Base-by-base conservation (phyloP, 35 echinoderm and acorn worm genomes). In the Amphiura filiformis region DNA sequence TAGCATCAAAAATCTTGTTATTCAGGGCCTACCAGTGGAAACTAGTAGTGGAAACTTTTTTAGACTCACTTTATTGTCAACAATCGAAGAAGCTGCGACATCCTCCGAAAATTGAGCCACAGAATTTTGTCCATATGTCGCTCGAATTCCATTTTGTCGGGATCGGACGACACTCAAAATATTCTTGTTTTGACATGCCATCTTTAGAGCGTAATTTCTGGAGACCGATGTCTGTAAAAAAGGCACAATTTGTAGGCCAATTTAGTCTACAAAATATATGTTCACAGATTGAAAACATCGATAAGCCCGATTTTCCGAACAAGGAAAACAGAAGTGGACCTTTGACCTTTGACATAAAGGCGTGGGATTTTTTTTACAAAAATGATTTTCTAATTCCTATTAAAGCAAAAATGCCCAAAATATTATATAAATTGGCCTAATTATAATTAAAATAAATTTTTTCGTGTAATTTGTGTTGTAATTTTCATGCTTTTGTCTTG, bases 11-110 rank as follows among this genome's bases (percentile, higher is more conserved):
- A n/a, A n/a, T n/a, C n/a, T n/a, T n/a, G n/a, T n/a, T n/a, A n/a
- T n/a, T n/a, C n/a, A n/a, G n/a, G n/a, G n/a, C n/a, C n/a, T n/a
- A n/a, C n/a, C n/a, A n/a, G n/a, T n/a, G n/a, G n/a, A n/a, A n/a
- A n/a, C n/a, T n/a, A n/a, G n/a, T n/a, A n/a, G n/a, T n/a, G n/a
- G n/a, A n/a, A n/a, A n/a, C n/a, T n/a, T n/a, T n/a, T n/a, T 52
- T 18, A 83, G 15, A 32, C 44, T 83, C 81, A 83, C 81, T 83
- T 83, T 83, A 34, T 83, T 83, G 81, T 83, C 39, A 28, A 32
- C 34, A 14, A 47, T 34, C 13, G 81, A 83, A 0, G 81, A 49
- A 32, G 42, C 81, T 3, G 81, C 81, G 42, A 83, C 52, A 32
- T 83, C 81, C 34, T 83, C 81, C 18, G 81, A 39, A 34, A 83